Evolutionary conservation across 35 echinoderm and acorn worm genomes (phyloP), one percentile per base, ranked within the genome.

Genomic region (Eucidaris tribuloides): DNA sequence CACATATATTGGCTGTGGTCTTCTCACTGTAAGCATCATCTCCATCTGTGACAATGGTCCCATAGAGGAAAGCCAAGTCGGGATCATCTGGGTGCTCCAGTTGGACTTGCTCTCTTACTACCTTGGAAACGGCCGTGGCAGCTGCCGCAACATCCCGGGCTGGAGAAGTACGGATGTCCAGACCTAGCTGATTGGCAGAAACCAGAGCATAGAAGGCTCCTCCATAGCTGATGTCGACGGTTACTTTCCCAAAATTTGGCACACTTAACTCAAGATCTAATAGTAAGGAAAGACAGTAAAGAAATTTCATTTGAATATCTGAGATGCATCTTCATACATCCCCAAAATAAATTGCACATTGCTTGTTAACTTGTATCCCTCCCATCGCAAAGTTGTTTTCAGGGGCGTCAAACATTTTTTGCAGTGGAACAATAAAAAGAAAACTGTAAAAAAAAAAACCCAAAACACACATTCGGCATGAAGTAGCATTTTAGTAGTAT

Each of bases 121-220:
- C 91, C 48, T 78, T 81, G 19, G 77, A 59, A 15, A 99, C 90
- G 11, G 96, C 86, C 29, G 79, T 90, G 20, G 87, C 96, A 27
- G 61, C 79, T 18, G 42, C 49, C 18, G 37, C 58, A 18, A 93
- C 76, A 36, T 84, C 72, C 31, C 61, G 34, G 17, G 62, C 42
- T 37, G 52, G 15, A n/a, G 85, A 84, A n/a, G 5, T 84, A 33
- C 85, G 71, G 7, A 93, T 79, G 32, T 89, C 91, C 1, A 88
- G 76, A 14, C 74, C 81, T 71, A 93, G 83, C 11, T 77, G 62
- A 7, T 88, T 46, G 0, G 86, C 85, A 44, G 55, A 70, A 34
- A 93, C 59, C 29, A 99, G 83, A 27, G 90, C 90, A 74, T 99
- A 99, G 79, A 99, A 99, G 34, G 91, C 96, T 19, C 90, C 96